Evolutionary conservation across 2,113 vertebrate genomes (phyloP).

Genomic region (Odocoileus virginianus): DNA sequence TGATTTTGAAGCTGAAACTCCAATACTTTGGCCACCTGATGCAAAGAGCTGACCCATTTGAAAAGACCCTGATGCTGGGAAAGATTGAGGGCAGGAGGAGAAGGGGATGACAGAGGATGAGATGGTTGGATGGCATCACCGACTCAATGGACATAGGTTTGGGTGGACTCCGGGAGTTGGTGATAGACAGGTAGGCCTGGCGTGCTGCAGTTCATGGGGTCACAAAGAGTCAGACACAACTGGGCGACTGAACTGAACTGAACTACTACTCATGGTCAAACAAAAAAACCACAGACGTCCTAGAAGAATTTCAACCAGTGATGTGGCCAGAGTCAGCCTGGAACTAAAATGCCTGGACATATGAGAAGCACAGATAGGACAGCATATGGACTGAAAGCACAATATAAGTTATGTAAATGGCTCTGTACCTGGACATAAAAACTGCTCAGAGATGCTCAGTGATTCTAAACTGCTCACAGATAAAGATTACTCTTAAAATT

Average conservation of each 20-base stretch:
- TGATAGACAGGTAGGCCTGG: too few relatives aligned
- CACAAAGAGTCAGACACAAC: neutral
- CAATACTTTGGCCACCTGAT: too few relatives aligned
- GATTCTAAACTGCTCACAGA: slow-evolving; percentile 82
- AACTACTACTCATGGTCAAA: slow-evolving; percentile 89
- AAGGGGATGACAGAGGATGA: too few relatives aligned
- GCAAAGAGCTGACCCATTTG: too few relatives aligned
- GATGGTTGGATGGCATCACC: too few relatives aligned
- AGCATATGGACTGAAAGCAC: slow-evolving; percentile 85
- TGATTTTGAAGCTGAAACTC: too few relatives aligned
- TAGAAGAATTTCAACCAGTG: slow-evolving; percentile 88
- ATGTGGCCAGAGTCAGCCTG: slow-evolving; percentile 91
- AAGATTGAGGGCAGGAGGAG: too few relatives aligned
- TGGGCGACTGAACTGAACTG: neutral
- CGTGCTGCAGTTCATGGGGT: neutral
- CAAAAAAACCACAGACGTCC: slow-evolving; percentile 95
- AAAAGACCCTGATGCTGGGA: too few relatives aligned
- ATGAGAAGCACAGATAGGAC: slow-evolving; percentile 91
- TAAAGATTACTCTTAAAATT: slow-evolving; percentile 75
- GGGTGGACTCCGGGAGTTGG: too few relatives aligned
- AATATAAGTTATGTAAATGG: slow-evolving; percentile 93
- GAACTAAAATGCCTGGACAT: slow-evolving; percentile 94
- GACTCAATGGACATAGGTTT: too few relatives aligned
- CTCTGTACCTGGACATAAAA: slow-evolving; percentile 90
- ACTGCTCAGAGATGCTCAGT: slow-evolving; percentile 89